Evolutionary conservation across 2,797 vertebrate genomes (phyloP).

Genomic region (Borostomias antarcticus): DNA sequence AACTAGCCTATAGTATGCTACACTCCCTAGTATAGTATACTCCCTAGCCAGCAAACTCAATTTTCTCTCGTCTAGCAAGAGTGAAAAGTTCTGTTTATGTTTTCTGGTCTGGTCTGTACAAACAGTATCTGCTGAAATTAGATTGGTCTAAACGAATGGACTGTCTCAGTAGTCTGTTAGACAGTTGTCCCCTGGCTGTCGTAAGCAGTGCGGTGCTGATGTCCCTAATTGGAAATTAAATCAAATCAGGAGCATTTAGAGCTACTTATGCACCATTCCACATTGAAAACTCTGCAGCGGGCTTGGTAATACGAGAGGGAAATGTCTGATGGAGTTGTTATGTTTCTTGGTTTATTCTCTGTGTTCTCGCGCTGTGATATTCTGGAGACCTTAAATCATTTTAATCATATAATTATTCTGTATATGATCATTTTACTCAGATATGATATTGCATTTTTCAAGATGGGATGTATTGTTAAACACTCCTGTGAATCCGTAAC

Average conservation of each 20-base stretch:
- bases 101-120: conserved; percentile 61
- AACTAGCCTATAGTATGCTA: too few relatives aligned
- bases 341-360: conserved; percentile 68
- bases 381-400: conserved; percentile 72
- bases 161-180: conserved; percentile 78
- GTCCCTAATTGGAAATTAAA: conserved; percentile 83
- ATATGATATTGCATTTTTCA: background rate
- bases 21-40: too few relatives aligned
- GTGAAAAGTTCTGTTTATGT: conserved; percentile 55
- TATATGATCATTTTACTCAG: too few relatives aligned
- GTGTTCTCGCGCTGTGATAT: conserved; percentile 70
- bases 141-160: conserved; percentile 77
- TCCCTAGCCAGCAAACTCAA: conserved; percentile 51
- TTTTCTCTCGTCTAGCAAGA: conserved; percentile 58
- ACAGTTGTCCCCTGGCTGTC: conserved; percentile 61
- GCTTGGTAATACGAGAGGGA: conserved; percentile 75
- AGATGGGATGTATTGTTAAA: background rate
- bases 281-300: conserved; percentile 80
- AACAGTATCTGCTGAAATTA: conserved; percentile 42
- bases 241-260: conserved; percentile 83
- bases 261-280: conserved; percentile 76
- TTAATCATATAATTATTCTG: too few relatives aligned
- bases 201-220: conserved; percentile 73
- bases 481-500: too few relatives aligned
- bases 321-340: conserved; percentile 78